Evolutionary conservation across 2,888 invertebrate species (phyloP).

Genomic region (Hypena proboscidalis): DNA sequence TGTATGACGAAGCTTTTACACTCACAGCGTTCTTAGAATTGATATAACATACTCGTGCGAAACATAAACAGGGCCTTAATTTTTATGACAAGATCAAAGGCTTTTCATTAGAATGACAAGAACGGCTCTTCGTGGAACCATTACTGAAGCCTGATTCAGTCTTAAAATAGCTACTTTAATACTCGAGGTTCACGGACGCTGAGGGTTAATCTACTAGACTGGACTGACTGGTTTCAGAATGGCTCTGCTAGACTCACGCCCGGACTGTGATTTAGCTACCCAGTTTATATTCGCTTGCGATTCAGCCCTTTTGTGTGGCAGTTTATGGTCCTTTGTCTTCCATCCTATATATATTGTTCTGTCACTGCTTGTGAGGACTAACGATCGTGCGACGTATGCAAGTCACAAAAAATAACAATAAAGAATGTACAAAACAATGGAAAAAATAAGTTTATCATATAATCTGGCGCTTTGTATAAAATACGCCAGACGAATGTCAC

Average conservation of each 20-base stretch:
- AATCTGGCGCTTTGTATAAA: too few species aligned
- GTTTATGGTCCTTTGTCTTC: conserved; percentile 38
- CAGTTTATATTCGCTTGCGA: conserved; percentile 23
- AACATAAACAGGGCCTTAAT: conserved; percentile 9
- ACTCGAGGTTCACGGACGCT: conserved; percentile 48
- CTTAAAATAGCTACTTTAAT: conserved; percentile 60
- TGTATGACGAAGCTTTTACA: conserved; percentile 13
- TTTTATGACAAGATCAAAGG: conserved; percentile 8
- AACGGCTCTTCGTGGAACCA: conserved; percentile 42
- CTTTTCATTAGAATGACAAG: conserved; percentile 11
- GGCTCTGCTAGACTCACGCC: conserved; percentile 46
- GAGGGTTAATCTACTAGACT: conserved; percentile 53
- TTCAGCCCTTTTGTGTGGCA: conserved; percentile 10
- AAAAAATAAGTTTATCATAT: too few species aligned
- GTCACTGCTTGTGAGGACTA: conserved; percentile 3
- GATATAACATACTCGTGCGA: conserved; percentile 8
- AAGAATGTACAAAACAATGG: too few species aligned
- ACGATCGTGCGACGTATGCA: not conserved
- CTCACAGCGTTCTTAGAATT: conserved; percentile 8
- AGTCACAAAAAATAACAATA: too few species aligned
- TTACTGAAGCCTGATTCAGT: conserved; percentile 44
- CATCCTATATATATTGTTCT: conserved; percentile 12
- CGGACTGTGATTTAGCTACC: conserved; percentile 54
- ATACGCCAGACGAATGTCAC: too few species aligned
- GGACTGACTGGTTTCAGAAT: conserved; percentile 64